Evolutionary conservation across 2,113 vertebrate species (phyloP).

Genomic region (Burhinus oedicnemus): DNA sequence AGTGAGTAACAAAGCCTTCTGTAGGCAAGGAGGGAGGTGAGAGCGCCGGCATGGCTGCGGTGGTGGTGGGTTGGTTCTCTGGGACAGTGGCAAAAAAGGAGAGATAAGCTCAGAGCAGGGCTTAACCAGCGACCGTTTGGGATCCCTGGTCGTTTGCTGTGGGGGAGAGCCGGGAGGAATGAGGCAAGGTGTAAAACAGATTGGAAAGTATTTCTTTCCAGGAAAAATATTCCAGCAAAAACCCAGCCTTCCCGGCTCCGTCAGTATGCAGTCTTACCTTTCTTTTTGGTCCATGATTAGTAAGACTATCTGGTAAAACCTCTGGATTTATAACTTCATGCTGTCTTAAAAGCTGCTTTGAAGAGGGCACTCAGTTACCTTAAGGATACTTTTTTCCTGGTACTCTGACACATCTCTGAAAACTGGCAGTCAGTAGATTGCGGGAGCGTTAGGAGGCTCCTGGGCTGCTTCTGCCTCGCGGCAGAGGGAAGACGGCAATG

Average conservation of each 20-base stretch:
- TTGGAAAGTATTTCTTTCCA: background rate
- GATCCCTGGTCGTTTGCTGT: accelerated
- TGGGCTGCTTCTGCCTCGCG: background rate
- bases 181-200: background rate
- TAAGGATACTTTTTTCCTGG: background rate
- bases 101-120: background rate
- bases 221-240: background rate
- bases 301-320: background rate
- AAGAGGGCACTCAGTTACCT: accelerated
- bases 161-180: background rate
- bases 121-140: background rate
- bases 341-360: background rate
- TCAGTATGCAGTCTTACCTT: background rate
- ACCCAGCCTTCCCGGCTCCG: background rate
- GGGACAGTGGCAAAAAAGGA: background rate
- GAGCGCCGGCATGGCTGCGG: background rate
- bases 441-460: background rate
- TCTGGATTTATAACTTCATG: background rate
- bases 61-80: background rate
- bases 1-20: background rate
- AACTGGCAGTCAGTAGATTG: accelerated
- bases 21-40: background rate
- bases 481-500: no score
- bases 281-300: background rate
- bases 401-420: background rate